phyloP scores from a whole-genome alignment of 2,113 vertebrate species.

The Ciconia boyciana region DNA sequence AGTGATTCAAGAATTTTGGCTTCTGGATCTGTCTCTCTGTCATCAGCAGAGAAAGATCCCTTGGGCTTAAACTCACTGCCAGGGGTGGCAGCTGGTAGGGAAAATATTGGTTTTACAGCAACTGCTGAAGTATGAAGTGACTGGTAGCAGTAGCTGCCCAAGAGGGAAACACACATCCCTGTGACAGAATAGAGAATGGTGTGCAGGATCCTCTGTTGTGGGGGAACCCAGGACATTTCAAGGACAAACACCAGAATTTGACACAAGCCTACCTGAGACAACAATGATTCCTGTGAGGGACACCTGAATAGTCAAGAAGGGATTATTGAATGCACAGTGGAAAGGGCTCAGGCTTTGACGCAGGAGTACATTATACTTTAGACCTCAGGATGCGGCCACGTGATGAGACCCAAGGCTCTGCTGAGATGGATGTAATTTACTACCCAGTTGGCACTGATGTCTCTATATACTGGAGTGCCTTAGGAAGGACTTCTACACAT shows the following conservation, averaged over 20 bases:
- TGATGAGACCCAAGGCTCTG: neutral
- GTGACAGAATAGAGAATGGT: neutral
- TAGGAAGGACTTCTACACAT: neutral
- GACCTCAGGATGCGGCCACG: neutral
- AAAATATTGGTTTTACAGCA: neutral
- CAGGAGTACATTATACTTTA: neutral
- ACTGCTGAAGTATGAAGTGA: neutral
- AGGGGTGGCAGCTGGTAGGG: neutral
- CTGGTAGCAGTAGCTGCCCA: neutral
- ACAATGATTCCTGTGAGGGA: neutral
- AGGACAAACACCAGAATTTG: neutral
- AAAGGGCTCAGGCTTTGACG: neutral
- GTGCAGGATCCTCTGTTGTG: neutral
- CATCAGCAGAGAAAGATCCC: neutral
- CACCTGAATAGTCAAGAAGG: neutral
- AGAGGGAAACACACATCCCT: neutral
- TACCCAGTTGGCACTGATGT: neutral
- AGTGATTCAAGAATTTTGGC: neutral
- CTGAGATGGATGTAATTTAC: neutral
- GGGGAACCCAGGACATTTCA: neutral
- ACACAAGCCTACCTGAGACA: neutral
- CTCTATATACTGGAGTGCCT: neutral
- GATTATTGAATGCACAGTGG: fast-evolving
- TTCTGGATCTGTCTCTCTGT: neutral
- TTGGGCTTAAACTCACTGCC: neutral